A percentile compares a stretch with the other conserved stretches of the same genome.
phyloP scores from a whole-genome alignment of 2,113 vertebrate genomes.

The Muntiacus reevesi region DNA sequence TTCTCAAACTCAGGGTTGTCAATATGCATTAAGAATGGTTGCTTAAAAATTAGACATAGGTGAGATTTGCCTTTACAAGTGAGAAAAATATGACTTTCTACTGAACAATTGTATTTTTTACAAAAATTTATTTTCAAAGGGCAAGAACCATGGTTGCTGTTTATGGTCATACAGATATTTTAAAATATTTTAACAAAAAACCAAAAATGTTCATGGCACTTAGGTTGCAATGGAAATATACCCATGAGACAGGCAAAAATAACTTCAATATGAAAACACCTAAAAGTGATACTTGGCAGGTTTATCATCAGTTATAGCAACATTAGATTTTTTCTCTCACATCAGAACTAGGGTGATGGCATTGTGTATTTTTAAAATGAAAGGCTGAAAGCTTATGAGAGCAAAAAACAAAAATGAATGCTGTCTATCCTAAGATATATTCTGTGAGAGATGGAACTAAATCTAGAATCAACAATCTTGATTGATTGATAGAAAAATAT shows the following conservation, averaged over 20 bases:
- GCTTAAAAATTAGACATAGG: neutral
- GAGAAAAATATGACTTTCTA: neutral
- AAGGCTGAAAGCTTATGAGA: neutral
- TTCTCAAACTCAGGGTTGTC: neutral
- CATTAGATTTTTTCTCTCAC: neutral
- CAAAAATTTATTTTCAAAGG: neutral
- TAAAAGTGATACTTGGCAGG: neutral
- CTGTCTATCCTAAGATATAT: neutral
- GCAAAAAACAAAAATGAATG: neutral
- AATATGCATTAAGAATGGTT: neutral
- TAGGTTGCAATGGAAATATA: neutral
- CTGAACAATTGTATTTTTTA: neutral
- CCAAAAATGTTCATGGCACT: neutral
- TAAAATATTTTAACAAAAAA: neutral
- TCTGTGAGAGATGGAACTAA: neutral
- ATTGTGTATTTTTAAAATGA: constrained; percentile 26
- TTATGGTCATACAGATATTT: neutral
- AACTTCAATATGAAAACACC: neutral
- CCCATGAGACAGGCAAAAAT: neutral
- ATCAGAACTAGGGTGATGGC: neutral
- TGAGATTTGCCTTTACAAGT: neutral
- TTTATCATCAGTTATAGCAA: neutral
- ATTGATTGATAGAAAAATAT: neutral
- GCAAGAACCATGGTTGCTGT: neutral
- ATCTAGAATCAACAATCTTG: neutral